Evolutionary conservation across 2,113 vertebrate species (phyloP), one percentile per base, ranked within the genome.

Genomic region (Melanerpes formicivorus): DNA sequence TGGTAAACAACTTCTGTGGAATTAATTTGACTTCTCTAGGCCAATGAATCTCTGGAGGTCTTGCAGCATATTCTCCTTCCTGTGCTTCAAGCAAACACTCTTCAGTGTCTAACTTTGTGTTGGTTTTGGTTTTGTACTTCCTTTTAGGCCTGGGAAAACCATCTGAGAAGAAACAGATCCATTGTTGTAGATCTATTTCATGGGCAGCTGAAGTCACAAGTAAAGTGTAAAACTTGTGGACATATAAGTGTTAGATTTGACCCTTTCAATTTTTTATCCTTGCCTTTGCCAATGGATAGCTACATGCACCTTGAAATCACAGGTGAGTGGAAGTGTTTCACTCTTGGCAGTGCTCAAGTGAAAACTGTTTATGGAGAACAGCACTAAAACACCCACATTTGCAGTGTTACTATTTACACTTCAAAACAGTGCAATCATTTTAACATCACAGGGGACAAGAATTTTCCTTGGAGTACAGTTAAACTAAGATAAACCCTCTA

Each of bases 261-360:
- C 93, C 99, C 99, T 77, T 99, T 99, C 93, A 99, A 99, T 98
- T 99, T 99, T 97, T 98, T 99, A 80, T 99, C 99, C 21, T 97
- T 99, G 81, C 99, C 99, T 64, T 98, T 99, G 76, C 99, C 99
- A 86, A 99, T 99, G 99, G 99, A 99, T 96, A 99, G 99, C 97
- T 99, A 98, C 94, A 99, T 99, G 99, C 99, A 99, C 88, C 97
- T 99, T 95, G 99, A 99, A 98, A 99, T 99, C 94, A 99, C 99
- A 90, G 99, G 99, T 99, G 86, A 64, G 97, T 97, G 13, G 7
- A 46, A 71, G 8, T 71, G 9, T 88, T 96, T 76, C 54, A 30
- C 55, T 76, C n/a, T 19, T 73, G 21, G 11, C 14, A 26, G 13
- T 58, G 32, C 17, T 64, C 14, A 83, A 80, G 64, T 22, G 6